Conservation (phyloP, 2,888 invertebrate species). For the Salpingus planirostris region DNA sequence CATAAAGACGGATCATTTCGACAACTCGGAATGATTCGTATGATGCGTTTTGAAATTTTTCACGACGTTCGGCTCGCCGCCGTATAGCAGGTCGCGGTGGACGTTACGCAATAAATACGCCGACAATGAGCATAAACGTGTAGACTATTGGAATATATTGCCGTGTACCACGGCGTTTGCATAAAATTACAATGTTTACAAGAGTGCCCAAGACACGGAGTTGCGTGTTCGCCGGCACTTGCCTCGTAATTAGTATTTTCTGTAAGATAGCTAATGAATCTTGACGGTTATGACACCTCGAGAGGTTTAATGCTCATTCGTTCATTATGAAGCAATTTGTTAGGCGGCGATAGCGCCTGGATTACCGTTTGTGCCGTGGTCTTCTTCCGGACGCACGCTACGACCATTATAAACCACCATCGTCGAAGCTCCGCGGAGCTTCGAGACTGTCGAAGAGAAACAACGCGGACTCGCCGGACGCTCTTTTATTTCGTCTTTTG, state of each 20-base stretch:
- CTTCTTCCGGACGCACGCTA: no score
- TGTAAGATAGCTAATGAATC: constrained; percentile 16
- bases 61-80: no score
- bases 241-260: constrained; percentile 17
- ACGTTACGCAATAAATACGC: not conserved
- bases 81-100: no score
- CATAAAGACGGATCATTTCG: no score
- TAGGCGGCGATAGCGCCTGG: constrained; percentile 2
- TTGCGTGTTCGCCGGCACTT: constrained; percentile 13
- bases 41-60: no score
- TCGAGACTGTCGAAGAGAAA: no score
- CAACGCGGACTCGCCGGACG: no score
- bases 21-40: no score
- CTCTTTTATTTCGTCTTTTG: no score
- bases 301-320: constrained; percentile 12
- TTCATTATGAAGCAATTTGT: constrained; percentile 14
- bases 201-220: constrained; percentile 2
- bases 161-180: constrained; percentile 5
- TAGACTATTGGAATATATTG: constrained; percentile 7
- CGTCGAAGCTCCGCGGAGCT: no score
- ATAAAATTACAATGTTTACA: constrained; percentile 12
- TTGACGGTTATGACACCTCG: constrained; percentile 15
- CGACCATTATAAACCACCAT: no score
- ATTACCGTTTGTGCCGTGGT: no score
- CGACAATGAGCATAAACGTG: constrained; percentile 1